phyloP scores from a whole-genome alignment of 1,140 invertebrate species.

The Hypothenemus hampei region DNA sequence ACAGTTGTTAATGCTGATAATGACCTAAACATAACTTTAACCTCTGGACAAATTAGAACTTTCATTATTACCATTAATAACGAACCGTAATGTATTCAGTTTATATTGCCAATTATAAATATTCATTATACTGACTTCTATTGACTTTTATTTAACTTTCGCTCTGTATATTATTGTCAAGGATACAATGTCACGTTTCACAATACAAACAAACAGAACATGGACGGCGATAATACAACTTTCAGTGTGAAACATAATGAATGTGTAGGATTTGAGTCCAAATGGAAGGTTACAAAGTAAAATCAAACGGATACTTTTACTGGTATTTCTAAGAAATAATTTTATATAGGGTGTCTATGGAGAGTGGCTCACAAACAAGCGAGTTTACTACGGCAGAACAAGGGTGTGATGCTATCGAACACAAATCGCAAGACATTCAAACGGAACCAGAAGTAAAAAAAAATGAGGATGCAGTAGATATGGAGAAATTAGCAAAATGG shows the following conservation, averaged over 20 bases:
- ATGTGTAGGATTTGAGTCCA: constrained; percentile 42
- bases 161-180: too few species aligned
- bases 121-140: too few species aligned
- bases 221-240: constrained; percentile 31
- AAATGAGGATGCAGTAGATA: constrained; percentile 25
- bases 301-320: not conserved
- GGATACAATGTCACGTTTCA: too few species aligned
- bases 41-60: constrained; percentile 39
- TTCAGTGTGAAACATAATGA: constrained; percentile 38
- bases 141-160: too few species aligned
- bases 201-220: too few species aligned
- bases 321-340: not conserved
- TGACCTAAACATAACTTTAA: constrained; percentile 31
- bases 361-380: constrained; percentile 32
- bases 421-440: constrained; percentile 30
- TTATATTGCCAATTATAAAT: not conserved
- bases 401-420: constrained; percentile 16
- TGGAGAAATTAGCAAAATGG: constrained; percentile 38
- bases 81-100: constrained; percentile 5
- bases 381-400: constrained; percentile 27
- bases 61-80: constrained; percentile 35
- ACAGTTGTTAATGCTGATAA: constrained; percentile 16
- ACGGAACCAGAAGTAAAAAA: constrained; percentile 25
- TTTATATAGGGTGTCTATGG: constrained; percentile 32
- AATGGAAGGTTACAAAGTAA: constrained; percentile 42